Percentiles rank a stretch among this genome's conserved stretches.
Evolutionary conservation across 2,888 invertebrate genomes (phyloP).

Genomic region (Heteromyza rotundicornis): DNA sequence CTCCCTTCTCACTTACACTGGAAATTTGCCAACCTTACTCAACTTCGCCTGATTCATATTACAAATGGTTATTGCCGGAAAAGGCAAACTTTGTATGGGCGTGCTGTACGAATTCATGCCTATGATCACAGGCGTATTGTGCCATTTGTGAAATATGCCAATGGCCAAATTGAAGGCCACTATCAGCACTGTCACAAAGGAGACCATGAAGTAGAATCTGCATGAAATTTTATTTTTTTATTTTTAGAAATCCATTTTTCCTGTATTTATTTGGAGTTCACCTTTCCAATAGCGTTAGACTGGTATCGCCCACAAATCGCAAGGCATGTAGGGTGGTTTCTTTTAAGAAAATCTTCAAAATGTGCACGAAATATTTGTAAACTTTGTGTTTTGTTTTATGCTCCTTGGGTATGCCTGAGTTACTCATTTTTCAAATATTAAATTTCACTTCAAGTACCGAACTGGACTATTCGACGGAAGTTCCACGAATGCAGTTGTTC

Average conservation of each 20-base stretch:
- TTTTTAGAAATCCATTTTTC: too few species aligned
- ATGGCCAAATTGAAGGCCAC: slow-evolving; percentile 74
- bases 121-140: slow-evolving; percentile 76
- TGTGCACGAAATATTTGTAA: too few species aligned
- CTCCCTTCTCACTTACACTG: slow-evolving; percentile 35
- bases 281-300: slow-evolving; percentile 43
- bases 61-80: slow-evolving; percentile 84
- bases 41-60: slow-evolving; percentile 82
- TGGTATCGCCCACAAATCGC: slow-evolving; percentile 69
- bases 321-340: slow-evolving; percentile 76
- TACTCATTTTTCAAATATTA: too few species aligned
- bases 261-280: too few species aligned
- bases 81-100: slow-evolving; percentile 72
- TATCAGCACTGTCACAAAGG: slow-evolving; percentile 70
- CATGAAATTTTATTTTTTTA: too few species aligned
- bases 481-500: too few species aligned
- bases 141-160: slow-evolving; percentile 76
- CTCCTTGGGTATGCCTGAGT: too few species aligned
- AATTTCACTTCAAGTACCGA: too few species aligned
- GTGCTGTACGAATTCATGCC: slow-evolving; percentile 74
- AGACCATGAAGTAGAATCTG: slow-evolving; percentile 75
- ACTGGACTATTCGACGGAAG: too few species aligned
- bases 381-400: too few species aligned
- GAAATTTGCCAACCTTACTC: slow-evolving; percentile 48
- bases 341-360: slow-evolving; percentile 68